phyloP scores from a whole-genome alignment of 1,140 invertebrate genomes.

The Aleiodes sp. region DNA sequence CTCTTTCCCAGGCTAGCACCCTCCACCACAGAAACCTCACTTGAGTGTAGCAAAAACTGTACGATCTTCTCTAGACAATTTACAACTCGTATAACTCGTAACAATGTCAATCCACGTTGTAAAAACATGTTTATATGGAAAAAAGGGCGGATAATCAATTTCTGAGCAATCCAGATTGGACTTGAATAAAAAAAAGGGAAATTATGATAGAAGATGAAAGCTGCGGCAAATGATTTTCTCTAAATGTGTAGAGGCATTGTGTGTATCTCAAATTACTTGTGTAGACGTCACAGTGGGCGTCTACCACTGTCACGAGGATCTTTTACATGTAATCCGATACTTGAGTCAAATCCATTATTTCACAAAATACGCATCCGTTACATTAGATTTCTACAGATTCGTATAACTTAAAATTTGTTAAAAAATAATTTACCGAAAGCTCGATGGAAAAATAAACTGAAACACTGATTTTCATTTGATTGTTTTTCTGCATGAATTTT shows the following conservation, averaged over 20 bases:
- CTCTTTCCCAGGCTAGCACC: constrained; percentile 33
- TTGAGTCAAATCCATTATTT: not conserved
- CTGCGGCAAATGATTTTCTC: not conserved
- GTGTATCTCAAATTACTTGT: constrained; percentile 16
- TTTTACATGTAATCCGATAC: constrained; percentile 25
- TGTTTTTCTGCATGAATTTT: no score
- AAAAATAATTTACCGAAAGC: no score
- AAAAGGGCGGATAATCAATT: not conserved
- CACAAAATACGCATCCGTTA: not conserved
- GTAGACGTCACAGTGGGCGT: constrained; percentile 30
- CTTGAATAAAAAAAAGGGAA: not conserved
- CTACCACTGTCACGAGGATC: constrained; percentile 25
- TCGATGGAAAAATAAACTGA: no score
- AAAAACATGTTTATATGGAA: constrained; percentile 10
- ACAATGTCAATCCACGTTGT: constrained; percentile 19
- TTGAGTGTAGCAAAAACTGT: constrained; percentile 25
- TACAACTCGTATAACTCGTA: constrained; percentile 5
- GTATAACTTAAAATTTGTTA: no score
- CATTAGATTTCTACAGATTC: no score
- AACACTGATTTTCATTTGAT: no score
- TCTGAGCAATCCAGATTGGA: not conserved
- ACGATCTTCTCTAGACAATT: not conserved
- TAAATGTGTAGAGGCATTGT: constrained; percentile 14
- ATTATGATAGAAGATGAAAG: not conserved
- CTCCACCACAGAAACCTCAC: not conserved